A percentile compares a stretch with the other conserved stretches of the same genome.
These are phyloP conservation scores for Proales similis DNA, from an alignment of 1,140 invertebrate genomes.

Conservation along the genomic window DNA sequence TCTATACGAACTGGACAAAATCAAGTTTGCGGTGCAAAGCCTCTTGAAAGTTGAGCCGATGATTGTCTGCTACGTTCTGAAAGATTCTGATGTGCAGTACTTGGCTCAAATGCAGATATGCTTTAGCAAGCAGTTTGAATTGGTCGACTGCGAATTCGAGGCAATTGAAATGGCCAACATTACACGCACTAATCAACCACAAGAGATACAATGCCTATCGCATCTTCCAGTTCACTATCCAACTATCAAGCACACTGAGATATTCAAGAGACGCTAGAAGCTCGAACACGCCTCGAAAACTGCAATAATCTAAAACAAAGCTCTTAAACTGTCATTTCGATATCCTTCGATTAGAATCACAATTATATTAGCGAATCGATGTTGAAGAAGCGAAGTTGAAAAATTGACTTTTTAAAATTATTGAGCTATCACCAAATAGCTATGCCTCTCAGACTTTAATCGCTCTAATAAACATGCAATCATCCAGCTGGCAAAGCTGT, in stretches of 20 bases:
- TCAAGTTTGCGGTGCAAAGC: conserved; percentile 9
- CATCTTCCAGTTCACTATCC: conserved; percentile 26
- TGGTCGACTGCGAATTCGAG: conserved; percentile 34
- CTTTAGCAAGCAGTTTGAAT: conserved; percentile 34
- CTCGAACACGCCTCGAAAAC: no score
- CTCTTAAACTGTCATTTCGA: no score
- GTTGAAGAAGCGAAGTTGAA: no score
- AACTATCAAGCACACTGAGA: conserved; percentile 20
- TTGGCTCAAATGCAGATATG: conserved; percentile 36
- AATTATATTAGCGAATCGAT: no score
- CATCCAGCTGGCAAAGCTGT: no score
- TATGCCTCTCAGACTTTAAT: no score
- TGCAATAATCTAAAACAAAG: no score
- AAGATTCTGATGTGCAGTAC: conserved; percentile 37
- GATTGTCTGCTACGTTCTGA: conserved; percentile 31
- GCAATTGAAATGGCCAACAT: conserved; percentile 29
- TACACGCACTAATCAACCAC: not conserved
- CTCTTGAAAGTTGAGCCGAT: conserved; percentile 30
- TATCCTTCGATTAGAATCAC: no score
- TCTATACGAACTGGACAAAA: conserved; percentile 29
- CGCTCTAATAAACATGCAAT: no score
- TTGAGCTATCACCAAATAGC: no score
- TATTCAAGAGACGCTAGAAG: no score
- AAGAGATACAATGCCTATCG: conserved; percentile 34
- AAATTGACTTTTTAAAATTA: no score